These are phyloP conservation scores for Camponotus floridanus DNA, from an alignment of 1,140 invertebrate genomes.

Conservation along the genomic window DNA sequence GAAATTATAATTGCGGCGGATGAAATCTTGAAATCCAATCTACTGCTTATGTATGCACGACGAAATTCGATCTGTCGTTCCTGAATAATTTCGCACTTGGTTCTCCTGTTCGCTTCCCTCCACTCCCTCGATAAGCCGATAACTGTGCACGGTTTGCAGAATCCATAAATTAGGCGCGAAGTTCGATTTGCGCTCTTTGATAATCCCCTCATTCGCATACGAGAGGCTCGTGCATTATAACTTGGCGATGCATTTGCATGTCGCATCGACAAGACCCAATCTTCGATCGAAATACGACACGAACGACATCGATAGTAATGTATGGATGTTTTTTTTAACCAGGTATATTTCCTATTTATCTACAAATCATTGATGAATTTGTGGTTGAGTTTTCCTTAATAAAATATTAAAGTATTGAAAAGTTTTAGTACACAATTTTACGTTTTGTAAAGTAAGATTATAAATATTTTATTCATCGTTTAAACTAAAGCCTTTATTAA, in stretches of 20 bases:
- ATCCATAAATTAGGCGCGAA: slow-evolving; percentile 72
- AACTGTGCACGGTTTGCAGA: slow-evolving; percentile 67
- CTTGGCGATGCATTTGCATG: slow-evolving; percentile 62
- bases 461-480: neutral
- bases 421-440: neutral
- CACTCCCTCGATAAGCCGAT: slow-evolving; percentile 69
- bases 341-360: neutral
- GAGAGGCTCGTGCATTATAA: slow-evolving; percentile 71
- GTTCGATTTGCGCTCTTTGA: slow-evolving; percentile 71
- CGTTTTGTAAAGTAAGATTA: neutral
- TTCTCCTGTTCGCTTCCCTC: slow-evolving; percentile 31
- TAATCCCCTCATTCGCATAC: slow-evolving; percentile 72
- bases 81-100: slow-evolving; percentile 67
- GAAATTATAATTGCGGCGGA: slow-evolving; percentile 46
- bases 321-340: neutral
- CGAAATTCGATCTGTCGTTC: slow-evolving; percentile 66
- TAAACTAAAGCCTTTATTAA: neutral
- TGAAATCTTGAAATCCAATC: slow-evolving; percentile 60
- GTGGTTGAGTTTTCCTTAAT: neutral
- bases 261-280: slow-evolving; percentile 39
- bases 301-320: neutral
- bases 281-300: slow-evolving; percentile 2
- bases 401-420: neutral
- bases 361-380: neutral
- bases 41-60: slow-evolving; percentile 51